Conservation (phyloP, 2,888 invertebrate genomes). For the Callyntrura guangdongensis region DNA sequence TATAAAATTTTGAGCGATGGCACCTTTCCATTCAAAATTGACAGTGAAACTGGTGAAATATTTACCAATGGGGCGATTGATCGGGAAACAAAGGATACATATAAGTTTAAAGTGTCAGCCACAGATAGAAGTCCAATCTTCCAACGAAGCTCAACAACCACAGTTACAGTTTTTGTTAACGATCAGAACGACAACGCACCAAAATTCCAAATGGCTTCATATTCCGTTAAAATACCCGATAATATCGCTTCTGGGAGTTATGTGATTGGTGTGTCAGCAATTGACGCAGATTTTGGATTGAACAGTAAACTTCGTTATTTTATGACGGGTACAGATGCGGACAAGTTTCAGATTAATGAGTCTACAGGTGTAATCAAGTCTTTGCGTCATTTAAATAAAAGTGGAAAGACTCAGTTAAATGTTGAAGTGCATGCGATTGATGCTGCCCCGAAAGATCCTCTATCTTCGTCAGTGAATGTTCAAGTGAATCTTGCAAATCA, state of each 20-base stretch:
- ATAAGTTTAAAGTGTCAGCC: slow-evolving; percentile 94
- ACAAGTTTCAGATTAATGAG: slow-evolving; percentile 92
- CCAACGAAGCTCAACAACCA: slow-evolving; percentile 92
- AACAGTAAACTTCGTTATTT: slow-evolving; percentile 95
- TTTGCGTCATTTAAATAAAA: slow-evolving; percentile 88
- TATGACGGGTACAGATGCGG: slow-evolving; percentile 93
- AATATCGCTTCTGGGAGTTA: slow-evolving; percentile 94
- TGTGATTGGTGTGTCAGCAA: slow-evolving; percentile 93
- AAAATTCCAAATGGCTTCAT: slow-evolving; percentile 90
- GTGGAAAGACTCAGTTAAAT: slow-evolving; percentile 88
- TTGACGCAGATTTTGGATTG: slow-evolving; percentile 94
- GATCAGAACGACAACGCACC: slow-evolving; percentile 98
- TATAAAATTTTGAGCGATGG: slow-evolving; percentile 94
- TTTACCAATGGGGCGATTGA: slow-evolving; percentile 91
- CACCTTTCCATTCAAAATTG: slow-evolving; percentile 92
- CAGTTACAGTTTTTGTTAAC: slow-evolving; percentile 91
- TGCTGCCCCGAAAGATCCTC: slow-evolving; percentile 89
- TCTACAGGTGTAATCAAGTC: slow-evolving; percentile 96
- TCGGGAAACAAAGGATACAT: slow-evolving; percentile 92
- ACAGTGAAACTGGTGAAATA: slow-evolving; percentile 93
- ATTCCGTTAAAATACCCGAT: slow-evolving; percentile 93
- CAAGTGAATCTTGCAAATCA: slow-evolving; percentile 92
- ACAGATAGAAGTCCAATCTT: slow-evolving; percentile 95
- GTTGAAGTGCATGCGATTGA: slow-evolving; percentile 93
- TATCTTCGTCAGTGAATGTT: slow-evolving; percentile 91